Conservation (phyloP, 2,888 invertebrate genomes). For the Perithous albicinctus region DNA sequence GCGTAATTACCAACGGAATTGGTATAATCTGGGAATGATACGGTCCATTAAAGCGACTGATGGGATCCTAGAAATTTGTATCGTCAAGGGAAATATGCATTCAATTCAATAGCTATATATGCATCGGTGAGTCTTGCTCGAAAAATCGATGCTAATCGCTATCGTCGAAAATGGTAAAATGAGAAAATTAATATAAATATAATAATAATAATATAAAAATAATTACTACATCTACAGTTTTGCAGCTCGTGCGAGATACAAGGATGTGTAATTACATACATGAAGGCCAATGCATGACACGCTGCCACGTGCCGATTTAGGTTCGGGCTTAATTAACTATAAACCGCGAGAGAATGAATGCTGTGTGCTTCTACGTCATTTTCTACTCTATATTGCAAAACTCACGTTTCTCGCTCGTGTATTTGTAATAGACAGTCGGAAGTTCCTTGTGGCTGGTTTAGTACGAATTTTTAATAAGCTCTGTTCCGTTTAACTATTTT, state of each 20-base stretch:
- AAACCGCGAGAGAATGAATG: background rate
- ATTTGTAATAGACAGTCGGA: background rate
- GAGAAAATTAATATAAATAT: background rate
- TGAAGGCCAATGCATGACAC: conserved; percentile 6
- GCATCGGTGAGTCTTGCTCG: background rate
- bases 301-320: conserved; percentile 6
- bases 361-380: background rate
- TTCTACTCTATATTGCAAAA: conserved; percentile 14
- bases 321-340: conserved; percentile 9
- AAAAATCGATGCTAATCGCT: background rate
- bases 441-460: background rate
- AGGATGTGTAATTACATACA: conserved; percentile 2
- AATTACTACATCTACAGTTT: background rate
- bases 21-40: conserved; percentile 27
- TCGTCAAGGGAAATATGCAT: background rate
- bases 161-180: background rate
- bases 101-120: no score
- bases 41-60: conserved; percentile 38
- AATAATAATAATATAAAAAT: background rate
- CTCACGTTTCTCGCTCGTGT: background rate
- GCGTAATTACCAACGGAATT: conserved; percentile 42
- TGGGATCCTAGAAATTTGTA: background rate
- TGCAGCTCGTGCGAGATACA: background rate
- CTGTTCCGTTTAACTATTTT: no score
- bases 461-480: no score